Evolutionary conservation across 1,140 invertebrate species (phyloP).

Genomic region (Pteromalus puparum): DNA sequence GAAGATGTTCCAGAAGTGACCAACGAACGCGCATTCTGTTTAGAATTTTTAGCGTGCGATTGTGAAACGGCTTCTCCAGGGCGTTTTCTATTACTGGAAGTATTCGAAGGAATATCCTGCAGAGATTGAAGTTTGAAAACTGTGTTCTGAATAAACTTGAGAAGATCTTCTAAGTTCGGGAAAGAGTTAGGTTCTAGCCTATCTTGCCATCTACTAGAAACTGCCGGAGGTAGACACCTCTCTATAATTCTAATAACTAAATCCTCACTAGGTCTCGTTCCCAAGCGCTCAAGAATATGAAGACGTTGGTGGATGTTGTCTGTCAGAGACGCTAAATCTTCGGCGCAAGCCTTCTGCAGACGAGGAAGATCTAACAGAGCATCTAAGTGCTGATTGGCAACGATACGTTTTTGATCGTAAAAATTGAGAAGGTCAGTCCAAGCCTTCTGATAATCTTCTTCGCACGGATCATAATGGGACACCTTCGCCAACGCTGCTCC

Average conservation of each 20-base stretch:
- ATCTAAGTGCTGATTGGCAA: slow-evolving; percentile 60
- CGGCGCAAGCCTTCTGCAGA: neutral
- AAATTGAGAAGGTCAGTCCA: slow-evolving; percentile 54
- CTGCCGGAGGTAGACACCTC: neutral
- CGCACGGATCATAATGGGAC: slow-evolving; percentile 54
- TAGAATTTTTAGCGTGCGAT: too few species aligned
- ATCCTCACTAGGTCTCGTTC: neutral
- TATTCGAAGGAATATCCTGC: neutral
- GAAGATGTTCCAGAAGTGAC: too few species aligned
- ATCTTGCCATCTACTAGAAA: neutral
- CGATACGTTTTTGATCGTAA: slow-evolving; percentile 56
- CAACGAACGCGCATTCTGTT: too few species aligned
- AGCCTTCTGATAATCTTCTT: slow-evolving; percentile 57
- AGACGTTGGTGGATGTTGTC: neutral
- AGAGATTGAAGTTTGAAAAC: slow-evolving; percentile 14
- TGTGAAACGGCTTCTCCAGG: too few species aligned
- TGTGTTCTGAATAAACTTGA: neutral
- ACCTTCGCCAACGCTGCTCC: slow-evolving; percentile 56
- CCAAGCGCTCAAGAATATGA: neutral
- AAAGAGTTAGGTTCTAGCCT: neutral
- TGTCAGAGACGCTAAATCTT: neutral
- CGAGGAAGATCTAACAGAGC: neutral
- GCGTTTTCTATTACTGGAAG: neutral
- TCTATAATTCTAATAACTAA: neutral
- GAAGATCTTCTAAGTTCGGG: neutral